These are phyloP conservation scores for Melanogrammus aeglefinus DNA, from an alignment of 2,797 vertebrate genomes.

Conservation along the genomic window DNA sequence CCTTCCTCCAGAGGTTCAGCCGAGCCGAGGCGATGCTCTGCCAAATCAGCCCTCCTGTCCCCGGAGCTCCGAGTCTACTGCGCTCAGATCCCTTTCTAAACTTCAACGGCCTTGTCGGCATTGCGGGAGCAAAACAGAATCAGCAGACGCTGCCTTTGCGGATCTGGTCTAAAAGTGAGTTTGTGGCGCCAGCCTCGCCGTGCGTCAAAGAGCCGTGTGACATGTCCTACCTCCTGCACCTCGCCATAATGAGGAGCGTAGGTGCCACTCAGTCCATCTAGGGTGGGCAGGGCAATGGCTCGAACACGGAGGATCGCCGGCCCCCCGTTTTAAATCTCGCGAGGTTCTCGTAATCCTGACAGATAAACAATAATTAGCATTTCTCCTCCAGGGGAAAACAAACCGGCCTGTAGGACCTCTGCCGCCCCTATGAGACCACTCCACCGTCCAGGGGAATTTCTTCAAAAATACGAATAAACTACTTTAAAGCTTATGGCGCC, in stretches of 20 bases:
- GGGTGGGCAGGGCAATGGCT: constrained; percentile 43
- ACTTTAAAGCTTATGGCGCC: constrained; percentile 26
- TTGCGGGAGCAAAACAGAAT: constrained; percentile 29
- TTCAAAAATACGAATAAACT: not conserved
- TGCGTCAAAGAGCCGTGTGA: constrained; percentile 50
- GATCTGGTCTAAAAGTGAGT: constrained; percentile 18
- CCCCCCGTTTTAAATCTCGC: constrained; percentile 32
- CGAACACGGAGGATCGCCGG: too few species aligned
- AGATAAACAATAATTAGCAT: not conserved
- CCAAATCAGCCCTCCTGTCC: constrained; percentile 42
- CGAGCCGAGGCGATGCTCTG: constrained; percentile 37
- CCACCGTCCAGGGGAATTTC: constrained; percentile 9
- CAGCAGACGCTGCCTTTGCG: constrained; percentile 15
- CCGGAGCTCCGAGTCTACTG: constrained; percentile 35
- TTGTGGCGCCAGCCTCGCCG: constrained; percentile 34
- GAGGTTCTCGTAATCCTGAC: constrained; percentile 5
- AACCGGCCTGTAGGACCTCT: not conserved
- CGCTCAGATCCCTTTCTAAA: constrained; percentile 40
- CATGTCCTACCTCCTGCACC: constrained; percentile 26
- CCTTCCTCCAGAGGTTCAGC: constrained; percentile 53
- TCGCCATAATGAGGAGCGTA: constrained; percentile 10
- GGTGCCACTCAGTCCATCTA: constrained; percentile 15
- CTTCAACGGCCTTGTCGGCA: constrained; percentile 33
- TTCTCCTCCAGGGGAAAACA: not conserved
- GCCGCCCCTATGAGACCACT: constrained; percentile 1